Conservation (phyloP, 1,140 invertebrate genomes). For the Caenorhabditis remanei region DNA sequence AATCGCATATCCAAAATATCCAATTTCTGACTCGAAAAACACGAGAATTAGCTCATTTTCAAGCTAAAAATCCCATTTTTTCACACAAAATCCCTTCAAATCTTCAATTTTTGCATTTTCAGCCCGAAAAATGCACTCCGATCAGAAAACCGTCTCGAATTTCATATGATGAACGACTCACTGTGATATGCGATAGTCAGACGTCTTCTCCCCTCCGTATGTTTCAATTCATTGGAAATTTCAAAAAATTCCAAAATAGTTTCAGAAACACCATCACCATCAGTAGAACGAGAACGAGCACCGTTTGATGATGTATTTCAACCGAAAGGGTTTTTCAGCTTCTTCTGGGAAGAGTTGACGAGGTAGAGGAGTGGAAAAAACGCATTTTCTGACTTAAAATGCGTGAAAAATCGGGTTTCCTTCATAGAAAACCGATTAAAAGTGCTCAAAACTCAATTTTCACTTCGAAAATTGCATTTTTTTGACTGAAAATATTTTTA, state of each 20-base stretch:
- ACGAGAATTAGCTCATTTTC: too few relatives aligned
- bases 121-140: neutral
- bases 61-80: too few relatives aligned
- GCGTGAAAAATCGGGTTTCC: too few relatives aligned
- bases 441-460: too few relatives aligned
- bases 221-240: neutral
- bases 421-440: too few relatives aligned
- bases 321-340: slow-evolving; percentile 51
- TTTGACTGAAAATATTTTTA: too few relatives aligned
- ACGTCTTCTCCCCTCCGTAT: slow-evolving; percentile 17
- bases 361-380: slow-evolving; percentile 37
- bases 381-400: neutral
- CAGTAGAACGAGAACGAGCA: neutral
- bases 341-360: slow-evolving; percentile 62
- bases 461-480: too few relatives aligned
- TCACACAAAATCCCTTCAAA: too few relatives aligned
- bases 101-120: neutral
- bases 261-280: slow-evolving; percentile 18
- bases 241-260: neutral
- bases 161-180: slow-evolving; percentile 21
- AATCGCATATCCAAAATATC: too few relatives aligned
- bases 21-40: too few relatives aligned
- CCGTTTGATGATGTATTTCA: slow-evolving; percentile 2
- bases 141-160: slow-evolving; percentile 30
- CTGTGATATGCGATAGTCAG: slow-evolving; percentile 37